These are phyloP conservation scores for Bruchidius siliquastri DNA, from an alignment of 2,888 invertebrate species.

Conservation along the genomic window DNA sequence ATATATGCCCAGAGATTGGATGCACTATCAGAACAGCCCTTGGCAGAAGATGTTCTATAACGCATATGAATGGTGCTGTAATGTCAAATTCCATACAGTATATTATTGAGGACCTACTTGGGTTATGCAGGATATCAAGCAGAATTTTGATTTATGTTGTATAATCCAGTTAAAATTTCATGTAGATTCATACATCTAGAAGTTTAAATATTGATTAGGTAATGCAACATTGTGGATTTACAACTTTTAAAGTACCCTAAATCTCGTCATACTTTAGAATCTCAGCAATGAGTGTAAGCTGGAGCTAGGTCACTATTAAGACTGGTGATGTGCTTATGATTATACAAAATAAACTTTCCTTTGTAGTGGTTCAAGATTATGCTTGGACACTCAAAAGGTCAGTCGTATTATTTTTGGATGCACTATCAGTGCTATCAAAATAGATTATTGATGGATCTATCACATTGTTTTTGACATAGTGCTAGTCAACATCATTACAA, in stretches of 20 bases:
- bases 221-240: too few species aligned
- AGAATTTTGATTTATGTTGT: not conserved
- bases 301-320: not conserved
- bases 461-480: too few species aligned
- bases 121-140: not conserved
- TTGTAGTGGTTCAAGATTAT: too few species aligned
- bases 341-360: too few species aligned
- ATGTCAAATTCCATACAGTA: conserved; percentile 27
- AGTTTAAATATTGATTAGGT: not conserved
- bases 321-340: not conserved
- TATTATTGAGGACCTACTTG: conserved; percentile 19
- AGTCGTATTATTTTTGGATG: too few species aligned
- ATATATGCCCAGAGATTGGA: conserved; percentile 55
- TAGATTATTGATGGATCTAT: too few species aligned
- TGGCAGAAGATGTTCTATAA: conserved; percentile 92
- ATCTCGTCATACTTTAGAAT: not conserved
- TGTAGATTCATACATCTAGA: not conserved
- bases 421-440: too few species aligned
- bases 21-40: conserved; percentile 63
- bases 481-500: too few species aligned
- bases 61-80: conserved; percentile 67
- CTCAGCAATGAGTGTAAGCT: not conserved
- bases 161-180: not conserved
- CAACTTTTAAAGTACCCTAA: too few species aligned
- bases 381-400: too few species aligned